A percentile compares a stretch with the other conserved stretches of the same genome.
Evolutionary conservation across 1,140 invertebrate species (phyloP).

Genomic region (Cotesia chilonis): DNA sequence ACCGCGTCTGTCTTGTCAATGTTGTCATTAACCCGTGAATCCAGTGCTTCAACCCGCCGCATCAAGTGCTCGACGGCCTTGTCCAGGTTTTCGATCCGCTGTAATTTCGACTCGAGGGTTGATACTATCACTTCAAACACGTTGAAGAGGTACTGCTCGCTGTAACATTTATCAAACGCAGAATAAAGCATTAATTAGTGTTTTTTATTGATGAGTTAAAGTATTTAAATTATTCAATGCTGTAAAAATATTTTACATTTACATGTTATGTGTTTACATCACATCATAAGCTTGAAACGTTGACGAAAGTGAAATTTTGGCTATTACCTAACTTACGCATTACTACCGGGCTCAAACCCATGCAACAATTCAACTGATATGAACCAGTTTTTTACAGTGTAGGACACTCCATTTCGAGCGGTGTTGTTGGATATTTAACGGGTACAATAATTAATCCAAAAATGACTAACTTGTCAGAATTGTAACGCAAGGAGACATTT

Average conservation of each 20-base stretch:
- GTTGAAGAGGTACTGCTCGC: slow-evolving; percentile 87
- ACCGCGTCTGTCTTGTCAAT: slow-evolving; percentile 85
- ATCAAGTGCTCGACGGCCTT: slow-evolving; percentile 86
- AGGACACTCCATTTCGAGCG: not conserved
- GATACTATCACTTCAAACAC: slow-evolving; percentile 89
- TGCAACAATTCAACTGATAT: not conserved
- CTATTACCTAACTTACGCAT: slow-evolving; percentile 25
- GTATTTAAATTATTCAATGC: not conserved
- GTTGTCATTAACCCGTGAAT: slow-evolving; percentile 81
- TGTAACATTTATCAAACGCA: slow-evolving; percentile 65
- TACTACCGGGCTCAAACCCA: too few relatives aligned
- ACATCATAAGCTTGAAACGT: not conserved
- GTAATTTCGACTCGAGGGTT: slow-evolving; percentile 85
- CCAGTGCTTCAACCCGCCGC: slow-evolving; percentile 81
- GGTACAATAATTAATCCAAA: slow-evolving; percentile 7
- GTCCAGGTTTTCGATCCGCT: slow-evolving; percentile 86
- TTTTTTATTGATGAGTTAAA: not conserved
- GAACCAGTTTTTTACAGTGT: slow-evolving; percentile 22
- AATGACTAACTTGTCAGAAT: slow-evolving; percentile 6
- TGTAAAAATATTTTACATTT: too few relatives aligned
- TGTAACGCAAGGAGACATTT: too few relatives aligned
- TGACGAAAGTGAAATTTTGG: slow-evolving; percentile 30
- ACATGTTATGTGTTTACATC: not conserved
- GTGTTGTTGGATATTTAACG: not conserved
- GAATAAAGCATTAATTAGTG: not conserved